Evolutionary conservation across 2,797 vertebrate species (phyloP).

Genomic region (Gila robusta): DNA sequence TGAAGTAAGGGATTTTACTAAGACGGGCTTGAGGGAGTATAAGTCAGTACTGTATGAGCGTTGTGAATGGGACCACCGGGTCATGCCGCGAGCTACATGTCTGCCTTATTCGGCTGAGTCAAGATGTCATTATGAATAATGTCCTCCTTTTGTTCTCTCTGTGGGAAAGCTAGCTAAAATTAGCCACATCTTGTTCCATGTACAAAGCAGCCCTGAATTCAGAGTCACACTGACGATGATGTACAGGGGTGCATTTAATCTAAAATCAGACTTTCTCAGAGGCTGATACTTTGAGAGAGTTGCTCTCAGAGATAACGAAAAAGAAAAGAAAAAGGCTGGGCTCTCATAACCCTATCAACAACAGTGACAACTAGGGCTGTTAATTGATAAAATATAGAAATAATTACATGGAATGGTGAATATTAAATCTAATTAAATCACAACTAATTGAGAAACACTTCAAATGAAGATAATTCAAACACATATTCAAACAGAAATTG

Average conservation of each 20-base stretch:
- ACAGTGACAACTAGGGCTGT: slow-evolving; percentile 8
- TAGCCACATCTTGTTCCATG: slow-evolving; percentile 17
- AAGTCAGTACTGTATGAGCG: slow-evolving; percentile 39
- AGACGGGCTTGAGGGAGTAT: slow-evolving; percentile 18
- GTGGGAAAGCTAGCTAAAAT: slow-evolving; percentile 19
- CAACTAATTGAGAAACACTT: not conserved
- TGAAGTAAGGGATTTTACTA: slow-evolving; percentile 12
- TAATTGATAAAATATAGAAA: not conserved
- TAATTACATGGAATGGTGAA: not conserved
- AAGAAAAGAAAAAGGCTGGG: not conserved
- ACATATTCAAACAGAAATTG: not conserved
- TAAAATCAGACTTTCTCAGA: slow-evolving; percentile 1
- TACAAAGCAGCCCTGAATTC: slow-evolving; percentile 30
- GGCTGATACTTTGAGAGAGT: slow-evolving; percentile 33
- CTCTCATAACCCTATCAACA: not conserved
- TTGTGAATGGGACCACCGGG: slow-evolving; percentile 37
- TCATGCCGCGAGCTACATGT: slow-evolving; percentile 21
- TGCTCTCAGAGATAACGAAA: not conserved
- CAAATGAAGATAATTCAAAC: not conserved
- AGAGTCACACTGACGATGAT: not conserved
- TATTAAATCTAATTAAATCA: not conserved
- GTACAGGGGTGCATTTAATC: slow-evolving; percentile 1
- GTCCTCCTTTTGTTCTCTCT: slow-evolving; percentile 34
- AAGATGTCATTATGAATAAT: slow-evolving; percentile 46
- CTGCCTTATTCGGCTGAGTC: slow-evolving; percentile 41